Base-by-base conservation (phyloP, 2,888 invertebrate genomes). In the Abscondita cerata region DNA sequence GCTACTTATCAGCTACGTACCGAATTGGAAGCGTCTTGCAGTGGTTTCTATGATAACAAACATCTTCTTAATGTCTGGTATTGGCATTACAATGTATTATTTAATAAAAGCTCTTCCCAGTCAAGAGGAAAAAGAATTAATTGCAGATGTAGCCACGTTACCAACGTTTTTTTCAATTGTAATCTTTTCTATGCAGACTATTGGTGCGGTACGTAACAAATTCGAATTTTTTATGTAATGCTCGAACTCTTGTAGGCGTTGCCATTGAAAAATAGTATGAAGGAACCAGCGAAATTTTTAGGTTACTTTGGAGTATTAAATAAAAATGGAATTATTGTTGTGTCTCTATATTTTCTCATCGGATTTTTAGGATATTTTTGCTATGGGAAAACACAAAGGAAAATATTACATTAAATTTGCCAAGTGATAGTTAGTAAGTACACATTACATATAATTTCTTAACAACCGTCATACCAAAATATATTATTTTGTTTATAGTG, bases 121-220 rank as follows among this genome's bases (percentile, higher is more conserved):
- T 0, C 75, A 86, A 18, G 76, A 80, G 0, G 74, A 78, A 11
- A 74, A 82, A 59, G 68, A 73, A 11, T 66, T 78, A 68, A 76
- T 74, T 9, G 67, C 81, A 65, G 68, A 82, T 1, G 34, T 87
- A 25, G 73, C 77, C 0, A 83, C 86, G 46, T 86, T 95, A 79
- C 96, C 98, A 0, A 85, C 92, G 51, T 98, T 95, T 84, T 97
- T 98, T 82, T 94, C 97, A 19, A 91, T 97, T 19, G 95, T 94
- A 0, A 92, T 99, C 56, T 99, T 97, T 79, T 96, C 98, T 0
- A 97, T 99, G 87, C 98, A 99, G 84, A 98, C 97, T 5, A 98
- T 98, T 70, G 94, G 93, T 70, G 89, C 89, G 52, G 88, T 81
- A 72, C 75, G 78, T 47, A 20, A 5, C 15, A 25, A n/a, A n/a